Percentiles rank a stretch among this genome's conserved stretches.
phyloP scores from a whole-genome alignment of 2,113 vertebrate genomes.

The Sebastes schlegelii region DNA sequence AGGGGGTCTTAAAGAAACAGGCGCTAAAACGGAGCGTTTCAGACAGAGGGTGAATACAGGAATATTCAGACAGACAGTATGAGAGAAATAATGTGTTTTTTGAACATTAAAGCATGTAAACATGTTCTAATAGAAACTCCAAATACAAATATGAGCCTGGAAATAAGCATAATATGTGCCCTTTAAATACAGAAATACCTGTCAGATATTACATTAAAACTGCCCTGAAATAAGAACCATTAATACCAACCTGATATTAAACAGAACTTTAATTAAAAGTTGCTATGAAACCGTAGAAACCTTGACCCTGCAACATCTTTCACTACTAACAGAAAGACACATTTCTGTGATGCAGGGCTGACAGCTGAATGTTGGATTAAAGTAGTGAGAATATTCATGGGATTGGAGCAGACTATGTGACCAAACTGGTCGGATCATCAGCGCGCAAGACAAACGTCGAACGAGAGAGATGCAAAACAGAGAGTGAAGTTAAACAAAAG shows the following conservation, averaged over 20 bases:
- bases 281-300: background rate
- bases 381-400: conserved; percentile 55
- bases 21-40: too few species aligned
- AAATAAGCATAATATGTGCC: background rate
- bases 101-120: background rate
- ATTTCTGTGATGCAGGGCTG: conserved; percentile 2
- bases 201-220: background rate
- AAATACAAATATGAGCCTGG: background rate
- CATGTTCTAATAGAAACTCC: background rate
- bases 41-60: background rate
- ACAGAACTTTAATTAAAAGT: conserved; percentile 53
- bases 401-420: conserved; percentile 68
- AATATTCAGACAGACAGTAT: background rate
- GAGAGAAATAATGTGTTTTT: background rate
- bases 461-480: conserved; percentile 3
- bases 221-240: background rate
- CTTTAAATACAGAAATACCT: background rate
- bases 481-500: conserved; percentile 36
- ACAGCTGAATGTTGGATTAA: conserved; percentile 60
- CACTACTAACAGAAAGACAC: background rate
- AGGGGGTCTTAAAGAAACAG: background rate
- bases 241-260: conserved; percentile 15
- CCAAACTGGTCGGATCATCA: conserved; percentile 44
- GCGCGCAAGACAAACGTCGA: background rate
- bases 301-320: conserved; percentile 19